phyloP scores from a whole-genome alignment of 2,797 vertebrate species.

The Danio choprae region DNA sequence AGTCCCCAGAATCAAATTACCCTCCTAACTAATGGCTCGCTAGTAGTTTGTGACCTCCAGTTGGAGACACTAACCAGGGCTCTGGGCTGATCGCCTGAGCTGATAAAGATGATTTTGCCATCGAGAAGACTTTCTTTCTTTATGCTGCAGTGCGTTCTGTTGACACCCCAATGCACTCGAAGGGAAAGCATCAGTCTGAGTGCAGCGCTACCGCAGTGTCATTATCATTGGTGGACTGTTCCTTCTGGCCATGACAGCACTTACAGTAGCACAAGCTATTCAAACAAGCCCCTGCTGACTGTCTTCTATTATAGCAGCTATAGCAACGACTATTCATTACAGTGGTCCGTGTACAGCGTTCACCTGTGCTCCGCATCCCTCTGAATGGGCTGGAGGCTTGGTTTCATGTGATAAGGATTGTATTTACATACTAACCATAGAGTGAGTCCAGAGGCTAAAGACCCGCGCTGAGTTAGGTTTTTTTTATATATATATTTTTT shows the following conservation, averaged over 20 bases:
- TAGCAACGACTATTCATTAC: slow-evolving; percentile 50
- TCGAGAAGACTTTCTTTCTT: slow-evolving; percentile 48
- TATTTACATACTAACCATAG: slow-evolving; percentile 44
- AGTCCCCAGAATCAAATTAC: slow-evolving; percentile 60
- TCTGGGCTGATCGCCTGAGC: slow-evolving; percentile 48
- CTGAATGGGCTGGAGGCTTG: slow-evolving; percentile 53
- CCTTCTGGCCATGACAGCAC: slow-evolving; percentile 47
- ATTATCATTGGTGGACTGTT: slow-evolving; percentile 53
- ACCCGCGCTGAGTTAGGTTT: not conserved
- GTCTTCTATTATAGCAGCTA: slow-evolving; percentile 52
- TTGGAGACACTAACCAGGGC: slow-evolving; percentile 47
- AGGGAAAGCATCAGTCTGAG: slow-evolving; percentile 35
- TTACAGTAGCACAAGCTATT: slow-evolving; percentile 50
- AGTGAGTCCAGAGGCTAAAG: slow-evolving; percentile 37
- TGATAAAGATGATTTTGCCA: slow-evolving; percentile 51
- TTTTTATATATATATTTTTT: too few relatives aligned
- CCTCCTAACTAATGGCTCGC: slow-evolving; percentile 55
- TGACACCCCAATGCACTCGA: slow-evolving; percentile 36
- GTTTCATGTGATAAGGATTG: slow-evolving; percentile 54
- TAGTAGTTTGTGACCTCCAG: slow-evolving; percentile 54
- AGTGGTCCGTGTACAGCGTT: slow-evolving; percentile 26
- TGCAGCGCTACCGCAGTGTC: slow-evolving; percentile 56
- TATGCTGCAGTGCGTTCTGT: slow-evolving; percentile 52
- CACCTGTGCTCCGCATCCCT: slow-evolving; percentile 32
- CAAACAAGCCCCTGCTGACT: slow-evolving; percentile 49